Percentiles rank a stretch among this genome's conserved stretches.
Conservation (phyloP, 2,113 vertebrate genomes). For the Helogale parvula region DNA sequence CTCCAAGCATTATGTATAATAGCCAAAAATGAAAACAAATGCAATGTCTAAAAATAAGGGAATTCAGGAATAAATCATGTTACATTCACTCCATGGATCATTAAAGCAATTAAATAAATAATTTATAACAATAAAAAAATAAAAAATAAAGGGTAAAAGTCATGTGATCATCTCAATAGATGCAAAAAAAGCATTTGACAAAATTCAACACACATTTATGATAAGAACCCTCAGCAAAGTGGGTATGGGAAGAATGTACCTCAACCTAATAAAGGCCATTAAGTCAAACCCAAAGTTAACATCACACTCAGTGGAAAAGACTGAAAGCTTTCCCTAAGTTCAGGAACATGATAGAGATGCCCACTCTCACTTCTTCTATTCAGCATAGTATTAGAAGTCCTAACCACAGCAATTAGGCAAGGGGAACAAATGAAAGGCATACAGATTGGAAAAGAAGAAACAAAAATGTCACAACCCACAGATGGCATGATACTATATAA, state of each 20-base stretch:
- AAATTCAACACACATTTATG: background rate
- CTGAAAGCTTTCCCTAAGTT: background rate
- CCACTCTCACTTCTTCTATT: background rate
- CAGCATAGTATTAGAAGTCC: background rate
- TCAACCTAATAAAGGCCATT: background rate
- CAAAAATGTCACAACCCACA: background rate
- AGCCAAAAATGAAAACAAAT: slow-evolving; percentile 41
- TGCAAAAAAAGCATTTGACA: background rate
- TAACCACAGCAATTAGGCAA: background rate
- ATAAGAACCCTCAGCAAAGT: background rate
- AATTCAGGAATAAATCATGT: slow-evolving; percentile 52
- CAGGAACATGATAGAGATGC: background rate
- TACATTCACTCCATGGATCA: background rate
- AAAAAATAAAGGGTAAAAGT: background rate
- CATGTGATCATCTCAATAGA: background rate
- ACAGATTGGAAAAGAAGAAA: background rate
- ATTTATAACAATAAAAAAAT: background rate
- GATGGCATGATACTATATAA: too few species aligned
- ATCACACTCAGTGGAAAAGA: background rate
- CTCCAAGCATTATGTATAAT: slow-evolving; percentile 14
- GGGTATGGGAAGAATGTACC: background rate
- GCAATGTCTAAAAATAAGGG: slow-evolving; percentile 20
- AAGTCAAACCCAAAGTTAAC: background rate
- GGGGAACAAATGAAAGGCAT: background rate
- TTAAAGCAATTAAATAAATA: slow-evolving; percentile 37